These are phyloP conservation scores for Junonia oenone DNA, from an alignment of 2,888 invertebrate species.

Conservation along the genomic window DNA sequence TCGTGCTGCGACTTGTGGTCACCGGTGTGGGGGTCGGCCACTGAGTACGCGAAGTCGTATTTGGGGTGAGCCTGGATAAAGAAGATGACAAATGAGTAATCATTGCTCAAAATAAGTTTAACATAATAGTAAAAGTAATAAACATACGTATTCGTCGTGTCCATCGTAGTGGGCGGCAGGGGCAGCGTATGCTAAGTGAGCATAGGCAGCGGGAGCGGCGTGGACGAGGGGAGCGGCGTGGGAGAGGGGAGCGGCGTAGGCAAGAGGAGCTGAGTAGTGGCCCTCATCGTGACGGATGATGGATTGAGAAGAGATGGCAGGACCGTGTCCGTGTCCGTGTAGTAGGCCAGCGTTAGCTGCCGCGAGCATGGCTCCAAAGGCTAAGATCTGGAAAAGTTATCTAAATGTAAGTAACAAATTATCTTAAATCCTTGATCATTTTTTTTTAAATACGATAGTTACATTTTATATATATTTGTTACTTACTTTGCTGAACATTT, in stretches of 20 bases:
- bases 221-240: conserved; percentile 34
- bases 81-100: not conserved
- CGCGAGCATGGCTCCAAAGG: conserved; percentile 41
- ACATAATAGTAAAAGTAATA: not conserved
- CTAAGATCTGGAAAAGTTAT: conserved; percentile 35
- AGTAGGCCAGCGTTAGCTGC: conserved; percentile 60
- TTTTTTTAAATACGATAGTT: no score
- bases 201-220: conserved; percentile 30
- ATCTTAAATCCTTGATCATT: not conserved
- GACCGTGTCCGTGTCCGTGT: conserved; percentile 35
- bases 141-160: conserved; percentile 40
- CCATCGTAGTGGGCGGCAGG: conserved; percentile 40
- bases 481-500: no score
- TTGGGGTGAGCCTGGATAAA: conserved; percentile 41
- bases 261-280: conserved; percentile 36
- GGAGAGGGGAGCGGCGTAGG: conserved; percentile 28
- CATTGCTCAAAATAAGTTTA: not conserved
- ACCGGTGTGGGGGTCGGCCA: conserved; percentile 67
- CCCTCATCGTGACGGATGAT: conserved; percentile 46
- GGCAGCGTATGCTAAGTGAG: conserved; percentile 28
- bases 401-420: not conserved
- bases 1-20: conserved; percentile 69
- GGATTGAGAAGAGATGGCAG: conserved; percentile 49
- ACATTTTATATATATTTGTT: no score
- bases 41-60: conserved; percentile 60